Percentiles rank a stretch among this genome's conserved stretches.
Conservation (phyloP, 2,797 vertebrate species). For the Lepus townsendii region DNA sequence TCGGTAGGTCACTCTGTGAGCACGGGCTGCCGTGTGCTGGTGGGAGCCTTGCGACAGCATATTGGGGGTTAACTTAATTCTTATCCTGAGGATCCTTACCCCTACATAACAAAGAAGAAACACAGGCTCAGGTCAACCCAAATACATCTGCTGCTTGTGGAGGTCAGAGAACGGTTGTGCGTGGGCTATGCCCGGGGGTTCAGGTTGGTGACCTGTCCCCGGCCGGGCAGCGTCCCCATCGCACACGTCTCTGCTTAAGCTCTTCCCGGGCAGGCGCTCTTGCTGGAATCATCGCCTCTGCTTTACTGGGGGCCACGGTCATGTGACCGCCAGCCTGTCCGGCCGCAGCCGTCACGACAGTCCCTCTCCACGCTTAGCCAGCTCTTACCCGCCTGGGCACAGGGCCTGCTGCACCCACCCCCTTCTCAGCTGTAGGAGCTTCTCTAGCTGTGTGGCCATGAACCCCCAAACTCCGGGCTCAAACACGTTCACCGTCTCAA, state of each 20-base stretch:
- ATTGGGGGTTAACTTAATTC: neutral
- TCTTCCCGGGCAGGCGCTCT: neutral
- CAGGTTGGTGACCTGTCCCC: neutral
- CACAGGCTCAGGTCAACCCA: neutral
- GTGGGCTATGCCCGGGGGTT: neutral
- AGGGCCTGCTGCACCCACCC: neutral
- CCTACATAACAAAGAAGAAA: neutral
- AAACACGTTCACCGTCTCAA: neutral
- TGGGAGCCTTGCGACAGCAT: no score
- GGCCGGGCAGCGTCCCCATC: neutral
- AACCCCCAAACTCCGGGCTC: neutral
- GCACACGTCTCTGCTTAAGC: neutral
- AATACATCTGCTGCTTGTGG: neutral
- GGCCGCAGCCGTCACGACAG: no score
- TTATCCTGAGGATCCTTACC: neutral
- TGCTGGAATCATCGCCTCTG: neutral
- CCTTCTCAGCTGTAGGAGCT: neutral
- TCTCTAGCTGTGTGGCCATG: neutral
- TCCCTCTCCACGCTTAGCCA: neutral
- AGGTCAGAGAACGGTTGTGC: neutral
- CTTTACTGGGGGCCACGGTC: neutral
- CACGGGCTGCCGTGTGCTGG: neutral
- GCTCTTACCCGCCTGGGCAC: rapidly evolving
- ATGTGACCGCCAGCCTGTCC: neutral
- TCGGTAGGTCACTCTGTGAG: rapidly evolving